Evolutionary conservation across 2,797 vertebrate genomes (phyloP).

Genomic region (Alca torda): DNA sequence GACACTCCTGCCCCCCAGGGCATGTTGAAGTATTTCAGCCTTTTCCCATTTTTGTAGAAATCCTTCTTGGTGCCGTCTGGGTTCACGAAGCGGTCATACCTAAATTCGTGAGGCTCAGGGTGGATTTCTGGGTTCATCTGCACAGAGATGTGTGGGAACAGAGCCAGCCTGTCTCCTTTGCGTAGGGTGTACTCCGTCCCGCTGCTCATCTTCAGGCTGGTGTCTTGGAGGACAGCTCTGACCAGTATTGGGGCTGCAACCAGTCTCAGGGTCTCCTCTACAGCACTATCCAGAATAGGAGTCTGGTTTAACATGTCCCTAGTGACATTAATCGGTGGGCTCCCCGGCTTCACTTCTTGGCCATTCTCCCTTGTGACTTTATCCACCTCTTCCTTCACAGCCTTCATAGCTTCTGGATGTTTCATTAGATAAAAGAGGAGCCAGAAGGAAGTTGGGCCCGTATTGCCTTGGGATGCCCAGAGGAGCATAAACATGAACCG

Average conservation of each 20-base stretch:
- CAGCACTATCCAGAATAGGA: constrained; percentile 84
- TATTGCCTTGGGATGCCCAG: constrained; percentile 93
- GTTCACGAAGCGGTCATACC: constrained; percentile 87
- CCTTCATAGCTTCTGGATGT: constrained; percentile 84
- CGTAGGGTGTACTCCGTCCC: constrained; percentile 80
- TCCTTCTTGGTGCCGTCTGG: constrained; percentile 81
- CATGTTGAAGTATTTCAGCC: constrained; percentile 87
- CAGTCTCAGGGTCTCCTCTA: constrained; percentile 88
- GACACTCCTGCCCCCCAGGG: constrained; percentile 89
- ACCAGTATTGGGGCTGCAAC: constrained; percentile 79
- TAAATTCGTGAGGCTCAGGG: constrained; percentile 83
- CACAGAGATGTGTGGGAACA: constrained; percentile 85
- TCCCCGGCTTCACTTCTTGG: constrained; percentile 67
- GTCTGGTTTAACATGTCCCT: constrained; percentile 82
- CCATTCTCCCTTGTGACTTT: constrained; percentile 73
- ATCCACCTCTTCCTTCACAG: constrained; percentile 81
- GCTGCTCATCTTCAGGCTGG: constrained; percentile 75
- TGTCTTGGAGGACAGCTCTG: constrained; percentile 79
- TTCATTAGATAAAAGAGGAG: constrained; percentile 89
- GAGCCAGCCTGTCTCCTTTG: constrained; percentile 82
- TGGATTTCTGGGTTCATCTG: constrained; percentile 89
- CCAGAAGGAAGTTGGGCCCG: constrained; percentile 89
- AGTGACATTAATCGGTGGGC: constrained; percentile 73
- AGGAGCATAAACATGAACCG: constrained; percentile 88
- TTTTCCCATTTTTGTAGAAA: constrained; percentile 87